Base-by-base conservation (phyloP, 2,797 vertebrate genomes). In the Rhinella marina region DNA sequence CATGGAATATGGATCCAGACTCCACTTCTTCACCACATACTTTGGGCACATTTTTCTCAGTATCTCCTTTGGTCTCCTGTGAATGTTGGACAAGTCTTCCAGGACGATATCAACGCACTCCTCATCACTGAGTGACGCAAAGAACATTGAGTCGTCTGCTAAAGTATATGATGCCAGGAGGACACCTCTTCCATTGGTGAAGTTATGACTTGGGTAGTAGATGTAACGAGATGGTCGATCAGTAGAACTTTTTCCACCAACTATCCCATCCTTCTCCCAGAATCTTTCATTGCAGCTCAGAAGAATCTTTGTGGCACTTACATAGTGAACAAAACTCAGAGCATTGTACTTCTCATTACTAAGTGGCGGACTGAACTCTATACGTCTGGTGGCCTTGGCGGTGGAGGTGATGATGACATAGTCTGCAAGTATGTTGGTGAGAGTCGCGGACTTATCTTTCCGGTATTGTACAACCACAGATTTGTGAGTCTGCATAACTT, bases 151-250 rank as follows among this genome's bases (percentile, higher is more conserved):
- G 0, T 94, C 93, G 0, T 82, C 73, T 0, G 78, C 90, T 84
- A 84, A 3, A 16, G 92, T 93, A 14, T 93, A 94, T 73, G 93
- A 93, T 1, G 91, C 91, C 70, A 94, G 17, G 48, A 94, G 0
- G 21, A 94, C 72, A 0, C 92, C 92, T 1, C 78, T 0, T 0
- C 91, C 90, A 0, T 84, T 84, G 50, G 92, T 85, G 78, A 92
- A 93, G 86, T 89, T 64, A 78, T 92, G 91, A 48, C 41, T 91
- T 80, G 91, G 90, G 77, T 94, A 94, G 88, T 91, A 92, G 89
- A 93, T 81, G 64, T 93, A 93, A 23, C 90, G 90, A 1, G 93
- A 91, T 27, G 93, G 94, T 29, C 82, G 91, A 73, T 94, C 90
- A 0, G 93, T 94, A 88, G 23, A 0, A 7, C 92, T 93, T 0